These are phyloP conservation scores for Cryptoblepharus egeriae DNA, from an alignment of 2,797 vertebrate genomes.

Conservation along the genomic window DNA sequence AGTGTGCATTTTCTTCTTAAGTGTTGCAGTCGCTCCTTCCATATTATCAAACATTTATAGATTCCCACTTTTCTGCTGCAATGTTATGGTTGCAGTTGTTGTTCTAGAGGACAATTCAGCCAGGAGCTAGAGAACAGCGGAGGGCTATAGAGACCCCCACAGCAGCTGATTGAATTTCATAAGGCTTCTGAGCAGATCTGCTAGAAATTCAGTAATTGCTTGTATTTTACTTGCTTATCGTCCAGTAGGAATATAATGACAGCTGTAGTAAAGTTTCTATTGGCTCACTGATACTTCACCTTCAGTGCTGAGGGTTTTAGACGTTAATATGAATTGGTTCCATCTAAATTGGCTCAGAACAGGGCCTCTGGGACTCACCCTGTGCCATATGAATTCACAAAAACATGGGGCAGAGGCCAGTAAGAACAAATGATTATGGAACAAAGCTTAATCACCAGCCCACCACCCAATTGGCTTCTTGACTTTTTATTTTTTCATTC, in stretches of 20 bases:
- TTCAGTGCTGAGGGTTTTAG: neutral
- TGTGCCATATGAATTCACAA: neutral
- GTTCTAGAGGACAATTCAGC: neutral
- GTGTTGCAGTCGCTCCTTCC: neutral
- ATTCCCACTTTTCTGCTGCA: neutral
- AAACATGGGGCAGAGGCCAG: neutral
- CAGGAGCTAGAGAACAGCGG: neutral
- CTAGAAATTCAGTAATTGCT: neutral
- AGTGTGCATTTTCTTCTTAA: neutral
- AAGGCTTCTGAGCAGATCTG: neutral
- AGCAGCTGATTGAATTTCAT: neutral
- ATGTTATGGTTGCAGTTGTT: neutral
- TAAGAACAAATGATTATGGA: neutral
- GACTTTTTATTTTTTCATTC: neutral
- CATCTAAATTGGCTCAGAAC: neutral
- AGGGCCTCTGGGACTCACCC: neutral
- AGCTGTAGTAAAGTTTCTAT: neutral
- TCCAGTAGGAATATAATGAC: slow-evolving; percentile 17
- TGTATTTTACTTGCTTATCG: slow-evolving; percentile 6
- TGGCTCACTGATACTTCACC: rapidly evolving
- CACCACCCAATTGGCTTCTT: neutral
- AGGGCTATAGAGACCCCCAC: slow-evolving; percentile 16
- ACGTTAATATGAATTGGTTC: slow-evolving; percentile 14
- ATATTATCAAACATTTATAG: slow-evolving; percentile 8
- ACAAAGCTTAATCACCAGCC: neutral